phyloP scores from a whole-genome alignment of 2,113 vertebrate genomes.

The Dicerorhinus sumatrensis region DNA sequence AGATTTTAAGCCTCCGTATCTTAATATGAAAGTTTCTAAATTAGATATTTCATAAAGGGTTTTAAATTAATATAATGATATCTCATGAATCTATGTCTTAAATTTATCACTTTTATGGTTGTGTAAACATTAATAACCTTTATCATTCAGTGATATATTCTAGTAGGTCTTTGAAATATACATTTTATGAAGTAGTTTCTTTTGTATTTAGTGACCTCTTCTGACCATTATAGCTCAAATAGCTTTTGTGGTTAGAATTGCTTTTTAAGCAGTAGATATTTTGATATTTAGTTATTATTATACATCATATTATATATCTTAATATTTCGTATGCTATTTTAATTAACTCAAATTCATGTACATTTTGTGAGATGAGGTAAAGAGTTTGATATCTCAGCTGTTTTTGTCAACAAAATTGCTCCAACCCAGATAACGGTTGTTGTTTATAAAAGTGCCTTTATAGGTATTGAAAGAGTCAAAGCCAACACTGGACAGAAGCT shows the following conservation, averaged over 20 bases:
- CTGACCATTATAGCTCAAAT: neutral
- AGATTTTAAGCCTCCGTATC: neutral
- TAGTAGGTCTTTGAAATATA: neutral
- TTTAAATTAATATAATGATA: neutral
- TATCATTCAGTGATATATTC: neutral
- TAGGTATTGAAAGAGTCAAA: neutral
- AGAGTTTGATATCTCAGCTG: neutral
- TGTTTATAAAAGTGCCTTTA: neutral
- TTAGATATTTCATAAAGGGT: too few species aligned
- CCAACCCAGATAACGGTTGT: neutral
- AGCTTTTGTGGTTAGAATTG: neutral
- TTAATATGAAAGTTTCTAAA: neutral
- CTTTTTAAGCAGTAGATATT: neutral
- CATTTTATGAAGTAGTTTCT: neutral
- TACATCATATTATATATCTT: neutral
- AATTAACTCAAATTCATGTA: neutral
- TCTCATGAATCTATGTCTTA: neutral
- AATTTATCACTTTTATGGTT: neutral
- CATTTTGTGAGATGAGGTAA: neutral
- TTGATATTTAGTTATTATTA: neutral
- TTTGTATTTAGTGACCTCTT: neutral
- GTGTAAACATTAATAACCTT: neutral
- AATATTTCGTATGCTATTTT: neutral
- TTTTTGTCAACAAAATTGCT: neutral
- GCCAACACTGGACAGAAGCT: neutral